These are phyloP conservation scores for Helicolenus hilgendorfi DNA, from an alignment of 2,797 vertebrate species.

Conservation along the genomic window DNA sequence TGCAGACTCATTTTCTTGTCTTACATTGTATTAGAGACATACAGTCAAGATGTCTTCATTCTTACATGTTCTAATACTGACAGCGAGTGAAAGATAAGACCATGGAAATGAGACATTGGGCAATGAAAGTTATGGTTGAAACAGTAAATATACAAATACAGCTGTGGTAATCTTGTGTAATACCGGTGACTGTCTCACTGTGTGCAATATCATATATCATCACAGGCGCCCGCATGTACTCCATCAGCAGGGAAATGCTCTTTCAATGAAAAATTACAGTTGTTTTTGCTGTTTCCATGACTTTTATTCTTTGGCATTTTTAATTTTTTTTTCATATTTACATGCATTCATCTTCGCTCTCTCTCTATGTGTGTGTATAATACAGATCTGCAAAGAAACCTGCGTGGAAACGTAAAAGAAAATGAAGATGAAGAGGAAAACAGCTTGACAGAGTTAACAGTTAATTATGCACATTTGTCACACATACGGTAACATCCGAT, in stretches of 20 bases:
- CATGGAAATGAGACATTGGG: background rate
- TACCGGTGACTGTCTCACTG: background rate
- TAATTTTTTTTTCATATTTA: background rate
- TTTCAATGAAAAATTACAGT: background rate
- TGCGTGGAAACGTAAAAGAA: background rate
- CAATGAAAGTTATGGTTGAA: background rate
- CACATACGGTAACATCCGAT: too few species aligned
- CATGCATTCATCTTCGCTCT: background rate
- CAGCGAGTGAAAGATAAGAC: background rate
- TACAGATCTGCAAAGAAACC: slow-evolving; percentile 7
- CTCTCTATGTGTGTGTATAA: background rate
- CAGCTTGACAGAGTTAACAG: background rate
- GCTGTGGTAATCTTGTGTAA: background rate
- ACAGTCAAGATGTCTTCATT: background rate
- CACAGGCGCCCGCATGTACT: background rate
- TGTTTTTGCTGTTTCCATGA: too few species aligned
- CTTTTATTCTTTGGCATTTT: background rate
- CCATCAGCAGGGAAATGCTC: background rate
- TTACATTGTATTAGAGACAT: background rate
- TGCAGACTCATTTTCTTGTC: background rate
- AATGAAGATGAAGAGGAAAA: slow-evolving; percentile 24
- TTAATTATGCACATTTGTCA: background rate
- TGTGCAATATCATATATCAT: background rate
- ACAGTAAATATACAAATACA: background rate
- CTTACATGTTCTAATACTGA: background rate